Evolutionary conservation across 2,113 vertebrate genomes (phyloP).

Genomic region (Xerus inauris): DNA sequence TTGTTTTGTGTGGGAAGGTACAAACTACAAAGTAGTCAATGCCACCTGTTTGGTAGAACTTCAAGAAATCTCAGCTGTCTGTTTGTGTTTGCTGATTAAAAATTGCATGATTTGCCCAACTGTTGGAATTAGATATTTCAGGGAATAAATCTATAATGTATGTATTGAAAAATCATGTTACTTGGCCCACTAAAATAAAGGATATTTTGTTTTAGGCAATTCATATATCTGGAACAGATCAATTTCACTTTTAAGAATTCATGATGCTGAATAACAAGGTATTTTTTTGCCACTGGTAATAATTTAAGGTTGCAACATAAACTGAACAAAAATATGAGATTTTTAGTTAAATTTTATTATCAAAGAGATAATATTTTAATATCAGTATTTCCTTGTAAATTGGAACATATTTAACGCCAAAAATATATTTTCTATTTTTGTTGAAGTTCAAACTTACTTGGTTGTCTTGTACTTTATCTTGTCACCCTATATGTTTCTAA

Average conservation of each 20-base stretch:
- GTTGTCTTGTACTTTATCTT: background rate
- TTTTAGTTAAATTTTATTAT: background rate
- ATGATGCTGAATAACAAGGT: background rate
- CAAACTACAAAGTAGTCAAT: background rate
- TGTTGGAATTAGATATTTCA: background rate
- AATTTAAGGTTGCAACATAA: background rate
- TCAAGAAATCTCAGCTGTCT: background rate
- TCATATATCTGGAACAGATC: background rate
- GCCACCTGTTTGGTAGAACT: background rate
- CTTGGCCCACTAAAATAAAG: background rate
- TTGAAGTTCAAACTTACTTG: background rate
- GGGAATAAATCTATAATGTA: background rate
- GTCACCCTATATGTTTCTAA: background rate
- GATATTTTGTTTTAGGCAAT: background rate
- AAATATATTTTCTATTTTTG: background rate
- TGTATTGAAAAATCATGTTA: background rate
- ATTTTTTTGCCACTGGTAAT: background rate
- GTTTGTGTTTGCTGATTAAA: background rate
- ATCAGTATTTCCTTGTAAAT: background rate
- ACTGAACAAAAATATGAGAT: background rate
- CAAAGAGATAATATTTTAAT: background rate
- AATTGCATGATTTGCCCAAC: background rate
- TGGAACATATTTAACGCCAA: background rate
- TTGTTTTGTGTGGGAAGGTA: background rate
- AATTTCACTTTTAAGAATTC: background rate